These are phyloP conservation scores for Oplegnathus fasciatus DNA, from an alignment of 2,113 vertebrate genomes.

Conservation along the genomic window DNA sequence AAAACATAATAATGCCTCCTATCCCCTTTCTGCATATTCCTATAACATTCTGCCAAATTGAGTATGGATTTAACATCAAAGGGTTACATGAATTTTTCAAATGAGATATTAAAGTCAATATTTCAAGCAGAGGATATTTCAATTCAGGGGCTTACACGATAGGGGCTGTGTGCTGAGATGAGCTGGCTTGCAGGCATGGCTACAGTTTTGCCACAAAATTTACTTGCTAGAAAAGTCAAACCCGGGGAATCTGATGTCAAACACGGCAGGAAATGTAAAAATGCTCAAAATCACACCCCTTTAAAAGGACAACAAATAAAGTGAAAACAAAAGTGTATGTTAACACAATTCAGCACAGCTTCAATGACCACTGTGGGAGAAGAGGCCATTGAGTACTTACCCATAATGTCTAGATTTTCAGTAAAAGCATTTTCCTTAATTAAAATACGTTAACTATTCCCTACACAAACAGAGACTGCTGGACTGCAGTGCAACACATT, in stretches of 20 bases:
- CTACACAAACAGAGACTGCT: neutral
- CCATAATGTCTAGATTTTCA: neutral
- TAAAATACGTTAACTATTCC: neutral
- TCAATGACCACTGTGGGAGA: too few species aligned
- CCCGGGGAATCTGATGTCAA: conserved; percentile 87
- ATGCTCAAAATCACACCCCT: neutral
- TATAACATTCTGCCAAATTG: conserved; percentile 99
- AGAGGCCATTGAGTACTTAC: neutral
- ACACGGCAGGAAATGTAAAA: conserved; percentile 85
- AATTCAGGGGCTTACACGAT: conserved; percentile 90
- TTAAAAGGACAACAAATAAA: neutral
- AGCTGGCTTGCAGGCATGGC: conserved; percentile 87
- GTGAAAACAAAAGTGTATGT: conserved; percentile 12
- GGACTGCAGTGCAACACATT: neutral
- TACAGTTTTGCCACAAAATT: conserved; percentile 91
- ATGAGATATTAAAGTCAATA: conserved; percentile 99
- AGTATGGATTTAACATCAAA: conserved; percentile 99
- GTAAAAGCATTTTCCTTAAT: neutral
- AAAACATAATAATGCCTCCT: conserved; percentile 97
- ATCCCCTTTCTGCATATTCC: conserved; percentile 95
- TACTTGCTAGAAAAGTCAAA: conserved; percentile 90
- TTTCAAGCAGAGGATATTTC: conserved; percentile 99
- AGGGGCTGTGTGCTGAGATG: conserved; percentile 88
- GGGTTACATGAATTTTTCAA: conserved; percentile 99
- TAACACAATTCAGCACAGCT: neutral